Evolutionary conservation across 2,797 vertebrate genomes (phyloP).

Genomic region (Sphenopsis melanotis): DNA sequence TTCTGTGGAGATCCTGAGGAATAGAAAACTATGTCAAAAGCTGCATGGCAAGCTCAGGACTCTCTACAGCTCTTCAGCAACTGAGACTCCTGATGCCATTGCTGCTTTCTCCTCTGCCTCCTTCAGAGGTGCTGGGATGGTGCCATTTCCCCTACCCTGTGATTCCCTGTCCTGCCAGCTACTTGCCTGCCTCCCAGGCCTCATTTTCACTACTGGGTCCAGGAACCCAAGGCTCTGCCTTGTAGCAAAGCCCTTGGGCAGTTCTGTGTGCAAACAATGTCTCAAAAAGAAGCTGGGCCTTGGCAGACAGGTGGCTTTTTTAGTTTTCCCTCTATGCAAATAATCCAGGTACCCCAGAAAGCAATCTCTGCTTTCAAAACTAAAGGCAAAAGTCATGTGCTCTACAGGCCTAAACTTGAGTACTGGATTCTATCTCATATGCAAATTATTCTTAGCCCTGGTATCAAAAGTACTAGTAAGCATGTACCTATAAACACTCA

Average conservation of each 20-base stretch:
- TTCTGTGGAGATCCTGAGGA: not conserved
- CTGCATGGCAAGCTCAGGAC: not conserved
- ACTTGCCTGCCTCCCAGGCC: not conserved
- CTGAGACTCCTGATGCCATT: fast-evolving
- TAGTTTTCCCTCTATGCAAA: not conserved
- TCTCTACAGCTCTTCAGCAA: not conserved
- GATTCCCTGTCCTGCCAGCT: not conserved
- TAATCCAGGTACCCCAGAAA: not conserved
- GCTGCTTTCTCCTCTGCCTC: not conserved
- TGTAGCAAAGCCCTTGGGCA: not conserved
- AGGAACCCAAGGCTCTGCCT: not conserved
- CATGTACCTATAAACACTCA: not conserved
- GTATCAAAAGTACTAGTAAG: not conserved
- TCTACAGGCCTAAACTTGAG: not conserved
- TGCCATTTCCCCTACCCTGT: not conserved
- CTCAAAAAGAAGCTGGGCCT: not conserved
- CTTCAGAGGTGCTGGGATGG: not conserved
- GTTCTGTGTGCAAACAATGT: not conserved
- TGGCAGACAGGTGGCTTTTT: not conserved
- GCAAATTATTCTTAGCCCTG: not conserved
- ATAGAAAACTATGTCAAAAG: not conserved
- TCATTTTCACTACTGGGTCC: not conserved
- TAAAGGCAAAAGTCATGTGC: not conserved
- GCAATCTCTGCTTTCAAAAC: not conserved
- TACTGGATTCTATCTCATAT: not conserved